Evolutionary conservation across 2,797 vertebrate genomes (phyloP), one percentile per base, ranked within the genome.

Genomic region (Protonibea diacanthus): DNA sequence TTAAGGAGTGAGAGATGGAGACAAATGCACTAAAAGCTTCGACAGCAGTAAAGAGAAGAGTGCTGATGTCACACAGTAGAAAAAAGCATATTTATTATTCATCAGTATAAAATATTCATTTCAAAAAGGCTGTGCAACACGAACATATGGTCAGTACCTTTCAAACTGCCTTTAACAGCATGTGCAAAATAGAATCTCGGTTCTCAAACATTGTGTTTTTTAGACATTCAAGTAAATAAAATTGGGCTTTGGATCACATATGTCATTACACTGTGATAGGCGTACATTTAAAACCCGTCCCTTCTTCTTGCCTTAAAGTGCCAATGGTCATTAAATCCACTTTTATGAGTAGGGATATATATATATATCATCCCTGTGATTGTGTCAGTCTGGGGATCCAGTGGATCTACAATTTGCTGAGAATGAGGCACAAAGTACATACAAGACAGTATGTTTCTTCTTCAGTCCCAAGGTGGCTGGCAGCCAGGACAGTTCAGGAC

Each of bases 41-140:
- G 0, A 63, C 27, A 40, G 66, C 81, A 77, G 82, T 48, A 18
- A 82, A 86, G 70, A 88, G 66, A 88, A 65, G 65, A 87, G 80
- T 56, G 56, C 72, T 72, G 84, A 92, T 71, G 49, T 89, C 65
- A 81, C 33, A 20, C 21, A 49, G 73, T 91, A 90, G 85, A 89
- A 93, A 92, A 89, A 87, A 86, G 45, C 62, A 80, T 40, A 83
- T 93, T 93, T 93, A 89, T 93, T 93, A 92, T 93, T 94, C 81
- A 93, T 92, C 78, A 7, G 82, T 94, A 93, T 93, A 93, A 94
- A 94, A 94, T 83, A 94, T 93, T 93, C 74, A 83, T 93, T 88
- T 92, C 23, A 88, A 91, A 92, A 93, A 91, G 83, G 82, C 89
- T 94, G 90, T 93, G 94, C 88, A 93, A 93, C 86, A 84, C 18